Percentiles rank a stretch among this genome's conserved stretches.
phyloP scores from a whole-genome alignment of 1,140 invertebrate species.

The Akabosia matsudoensis region DNA sequence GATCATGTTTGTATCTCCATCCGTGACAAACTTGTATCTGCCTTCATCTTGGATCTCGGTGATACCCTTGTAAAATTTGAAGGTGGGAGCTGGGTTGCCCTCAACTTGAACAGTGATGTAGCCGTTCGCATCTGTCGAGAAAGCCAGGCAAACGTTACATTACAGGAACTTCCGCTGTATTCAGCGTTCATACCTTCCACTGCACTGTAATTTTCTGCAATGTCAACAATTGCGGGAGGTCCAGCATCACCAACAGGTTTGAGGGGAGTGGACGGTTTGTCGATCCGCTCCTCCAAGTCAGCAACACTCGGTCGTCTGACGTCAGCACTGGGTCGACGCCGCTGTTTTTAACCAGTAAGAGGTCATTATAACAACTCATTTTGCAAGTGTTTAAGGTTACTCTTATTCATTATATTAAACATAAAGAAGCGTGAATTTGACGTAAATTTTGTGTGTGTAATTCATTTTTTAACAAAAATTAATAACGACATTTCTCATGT shows the following conservation, averaged over 20 bases:
- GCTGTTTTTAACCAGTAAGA: conserved; percentile 56
- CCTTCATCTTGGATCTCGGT: conserved; percentile 89
- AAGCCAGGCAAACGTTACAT: too few species aligned
- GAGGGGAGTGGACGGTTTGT: conserved; percentile 84
- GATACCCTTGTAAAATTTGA: conserved; percentile 91
- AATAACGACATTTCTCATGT: background rate
- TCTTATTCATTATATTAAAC: too few species aligned
- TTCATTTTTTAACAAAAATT: background rate
- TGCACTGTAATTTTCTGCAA: conserved; percentile 83
- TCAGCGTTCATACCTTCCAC: conserved; percentile 76
- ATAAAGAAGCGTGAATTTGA: too few species aligned
- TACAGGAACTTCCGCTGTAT: background rate
- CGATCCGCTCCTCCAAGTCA: conserved; percentile 79
- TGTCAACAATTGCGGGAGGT: conserved; percentile 80
- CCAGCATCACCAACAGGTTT: conserved; percentile 71
- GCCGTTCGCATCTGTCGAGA: conserved; percentile 71
- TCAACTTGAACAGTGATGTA: conserved; percentile 84
- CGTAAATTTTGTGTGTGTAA: background rate
- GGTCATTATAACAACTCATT: background rate
- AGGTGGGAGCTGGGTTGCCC: conserved; percentile 88
- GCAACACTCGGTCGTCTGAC: conserved; percentile 78
- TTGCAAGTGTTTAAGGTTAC: background rate
- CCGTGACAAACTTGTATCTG: conserved; percentile 85
- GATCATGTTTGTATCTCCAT: conserved; percentile 82
- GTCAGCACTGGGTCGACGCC: conserved; percentile 79